Conservation (phyloP, 2,113 vertebrate species). For the Semnornis frantzii region DNA sequence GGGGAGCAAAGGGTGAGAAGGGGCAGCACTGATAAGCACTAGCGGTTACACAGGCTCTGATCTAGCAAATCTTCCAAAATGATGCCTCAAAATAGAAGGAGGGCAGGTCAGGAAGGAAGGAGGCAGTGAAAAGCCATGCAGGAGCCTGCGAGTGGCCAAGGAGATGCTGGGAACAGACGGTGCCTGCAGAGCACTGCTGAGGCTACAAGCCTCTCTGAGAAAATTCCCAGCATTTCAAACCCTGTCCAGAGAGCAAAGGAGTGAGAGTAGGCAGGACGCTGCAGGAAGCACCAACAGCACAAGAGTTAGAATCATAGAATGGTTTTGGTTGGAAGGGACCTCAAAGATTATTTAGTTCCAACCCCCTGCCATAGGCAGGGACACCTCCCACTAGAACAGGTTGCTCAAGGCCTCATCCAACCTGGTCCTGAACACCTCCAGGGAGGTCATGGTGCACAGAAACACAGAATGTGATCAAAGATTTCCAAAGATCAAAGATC, state of each 20-base stretch:
- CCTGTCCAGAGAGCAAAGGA: accelerated
- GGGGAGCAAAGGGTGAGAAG: background rate
- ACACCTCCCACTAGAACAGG: too few species aligned
- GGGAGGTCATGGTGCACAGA: too few species aligned
- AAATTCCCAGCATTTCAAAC: background rate
- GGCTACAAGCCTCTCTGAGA: background rate
- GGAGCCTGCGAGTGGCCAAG: background rate
- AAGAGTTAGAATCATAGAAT: too few species aligned
- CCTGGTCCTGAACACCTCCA: too few species aligned
- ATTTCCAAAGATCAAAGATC: too few species aligned
- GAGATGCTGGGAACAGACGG: slow-evolving; percentile 46
- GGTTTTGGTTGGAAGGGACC: too few species aligned
- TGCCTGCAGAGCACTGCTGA: background rate
- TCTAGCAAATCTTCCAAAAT: background rate
- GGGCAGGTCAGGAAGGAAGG: background rate
- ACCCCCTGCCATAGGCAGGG: too few species aligned
- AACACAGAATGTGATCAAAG: too few species aligned
- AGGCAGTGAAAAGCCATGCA: background rate
- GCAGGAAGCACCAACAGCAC: background rate
- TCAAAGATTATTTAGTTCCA: too few species aligned
- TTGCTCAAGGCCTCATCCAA: too few species aligned
- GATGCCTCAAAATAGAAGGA: background rate
- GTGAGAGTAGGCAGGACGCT: accelerated
- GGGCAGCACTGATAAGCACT: accelerated
- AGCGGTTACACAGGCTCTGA: background rate